Conservation (phyloP, 2,113 vertebrate genomes). For the Aptenodytes patagonicus region DNA sequence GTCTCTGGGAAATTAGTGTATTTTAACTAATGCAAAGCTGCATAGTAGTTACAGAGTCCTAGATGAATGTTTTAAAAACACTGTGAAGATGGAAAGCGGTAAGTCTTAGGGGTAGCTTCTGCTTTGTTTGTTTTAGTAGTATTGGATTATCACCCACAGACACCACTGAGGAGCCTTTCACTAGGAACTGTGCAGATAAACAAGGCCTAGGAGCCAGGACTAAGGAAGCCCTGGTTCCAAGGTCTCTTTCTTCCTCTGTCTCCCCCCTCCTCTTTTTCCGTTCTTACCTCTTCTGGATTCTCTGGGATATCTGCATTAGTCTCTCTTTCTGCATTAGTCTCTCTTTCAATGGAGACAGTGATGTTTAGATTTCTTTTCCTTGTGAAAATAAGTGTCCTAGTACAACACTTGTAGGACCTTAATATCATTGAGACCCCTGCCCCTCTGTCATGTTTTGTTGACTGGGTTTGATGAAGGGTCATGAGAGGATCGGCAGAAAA, state of each 20-base stretch:
- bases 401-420: not conserved
- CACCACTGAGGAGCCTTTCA: not conserved
- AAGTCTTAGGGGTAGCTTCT: not conserved
- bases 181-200: not conserved
- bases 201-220: not conserved
- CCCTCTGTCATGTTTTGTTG: not conserved
- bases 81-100: not conserved
- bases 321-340: not conserved
- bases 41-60: not conserved
- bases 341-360: not conserved
- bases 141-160: not conserved
- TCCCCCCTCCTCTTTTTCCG: not conserved
- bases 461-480: not conserved
- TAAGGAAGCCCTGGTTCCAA: not conserved
- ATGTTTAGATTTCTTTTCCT: not conserved
- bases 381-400: not conserved
- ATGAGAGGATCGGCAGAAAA: not conserved
- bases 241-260: not conserved
- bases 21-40: slow-evolving; percentile 3
- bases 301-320: not conserved
- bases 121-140: not conserved
- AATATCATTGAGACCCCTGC: not conserved
- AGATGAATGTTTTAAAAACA: not conserved
- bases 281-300: not conserved
- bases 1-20: not conserved